A percentile compares a stretch with the other conserved stretches of the same genome.
Conservation (phyloP, 2,888 invertebrate species). For the Ferrisia virgata region DNA sequence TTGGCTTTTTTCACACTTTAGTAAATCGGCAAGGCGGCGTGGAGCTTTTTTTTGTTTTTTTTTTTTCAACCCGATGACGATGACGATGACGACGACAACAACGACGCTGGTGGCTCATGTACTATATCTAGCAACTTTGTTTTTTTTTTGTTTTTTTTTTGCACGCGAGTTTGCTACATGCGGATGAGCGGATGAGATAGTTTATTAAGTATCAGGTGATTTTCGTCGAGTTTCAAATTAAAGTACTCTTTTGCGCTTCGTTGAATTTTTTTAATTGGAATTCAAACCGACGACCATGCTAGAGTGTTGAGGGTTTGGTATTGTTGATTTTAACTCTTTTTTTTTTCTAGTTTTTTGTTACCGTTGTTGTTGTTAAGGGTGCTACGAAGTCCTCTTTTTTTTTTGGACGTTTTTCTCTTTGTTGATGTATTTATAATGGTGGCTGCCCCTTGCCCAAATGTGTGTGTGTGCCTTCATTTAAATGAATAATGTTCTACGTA, state of each 20-base stretch:
- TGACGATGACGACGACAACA: no score
- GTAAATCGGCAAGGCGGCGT: no score
- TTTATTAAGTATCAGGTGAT: constrained; percentile 23
- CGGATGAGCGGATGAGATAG: background rate
- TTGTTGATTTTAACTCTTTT: background rate
- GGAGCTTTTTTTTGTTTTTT: background rate
- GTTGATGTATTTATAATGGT: background rate
- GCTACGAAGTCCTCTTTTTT: no score
- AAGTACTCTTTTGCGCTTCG: constrained; percentile 11
- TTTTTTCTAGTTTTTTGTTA: background rate
- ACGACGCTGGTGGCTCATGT: background rate
- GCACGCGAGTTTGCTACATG: background rate
- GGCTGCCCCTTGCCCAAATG: background rate
- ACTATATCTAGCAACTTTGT: no score
- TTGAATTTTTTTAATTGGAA: constrained; percentile 26
- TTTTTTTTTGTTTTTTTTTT: background rate
- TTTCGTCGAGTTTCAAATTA: constrained; percentile 2
- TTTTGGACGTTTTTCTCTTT: no score
- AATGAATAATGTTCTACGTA: background rate
- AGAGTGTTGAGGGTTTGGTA: background rate
- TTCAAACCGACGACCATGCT: background rate
- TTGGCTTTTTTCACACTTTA: background rate
- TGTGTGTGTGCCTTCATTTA: background rate
- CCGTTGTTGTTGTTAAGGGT: no score
- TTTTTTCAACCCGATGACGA: no score